Evolutionary conservation across 2,888 invertebrate genomes (phyloP).

Genomic region (Sinelater perroti): DNA sequence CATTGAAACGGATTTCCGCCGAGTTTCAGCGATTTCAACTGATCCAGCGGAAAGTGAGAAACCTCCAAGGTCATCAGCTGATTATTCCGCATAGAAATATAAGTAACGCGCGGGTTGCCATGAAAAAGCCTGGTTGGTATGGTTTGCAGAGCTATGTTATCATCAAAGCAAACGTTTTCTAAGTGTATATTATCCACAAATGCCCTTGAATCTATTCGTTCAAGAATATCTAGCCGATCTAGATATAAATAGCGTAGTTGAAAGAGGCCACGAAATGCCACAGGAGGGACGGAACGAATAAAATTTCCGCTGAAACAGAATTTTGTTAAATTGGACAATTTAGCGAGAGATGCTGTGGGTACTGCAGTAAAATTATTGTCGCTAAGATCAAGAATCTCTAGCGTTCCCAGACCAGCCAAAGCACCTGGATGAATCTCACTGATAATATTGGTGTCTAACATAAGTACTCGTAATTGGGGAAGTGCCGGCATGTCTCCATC

Average conservation of each 20-base stretch:
- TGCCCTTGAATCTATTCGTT: conserved; percentile 77
- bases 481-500: conserved; percentile 78
- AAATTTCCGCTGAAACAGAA: conserved; percentile 83
- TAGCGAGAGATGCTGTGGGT: conserved; percentile 79
- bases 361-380: conserved; percentile 83
- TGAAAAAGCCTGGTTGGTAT: conserved; percentile 86
- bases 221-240: conserved; percentile 72
- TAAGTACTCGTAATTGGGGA: conserved; percentile 74
- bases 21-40: conserved; percentile 75
- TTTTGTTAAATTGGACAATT: conserved; percentile 78
- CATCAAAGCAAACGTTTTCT: conserved; percentile 79
- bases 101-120: conserved; percentile 80
- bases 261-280: conserved; percentile 85
- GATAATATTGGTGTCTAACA: conserved; percentile 80
- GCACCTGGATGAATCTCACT: conserved; percentile 75
- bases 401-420: conserved; percentile 76
- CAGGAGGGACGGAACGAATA: conserved; percentile 74
- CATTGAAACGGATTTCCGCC: conserved; percentile 86
- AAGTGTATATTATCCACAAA: conserved; percentile 87
- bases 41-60: conserved; percentile 84
- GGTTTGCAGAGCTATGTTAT: conserved; percentile 75
- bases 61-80: conserved; percentile 79
- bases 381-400: conserved; percentile 79
- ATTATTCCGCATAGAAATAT: conserved; percentile 80
- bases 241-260: conserved; percentile 79